Evolutionary conservation across 2,797 vertebrate genomes (phyloP).

Genomic region (Manis javanica): DNA sequence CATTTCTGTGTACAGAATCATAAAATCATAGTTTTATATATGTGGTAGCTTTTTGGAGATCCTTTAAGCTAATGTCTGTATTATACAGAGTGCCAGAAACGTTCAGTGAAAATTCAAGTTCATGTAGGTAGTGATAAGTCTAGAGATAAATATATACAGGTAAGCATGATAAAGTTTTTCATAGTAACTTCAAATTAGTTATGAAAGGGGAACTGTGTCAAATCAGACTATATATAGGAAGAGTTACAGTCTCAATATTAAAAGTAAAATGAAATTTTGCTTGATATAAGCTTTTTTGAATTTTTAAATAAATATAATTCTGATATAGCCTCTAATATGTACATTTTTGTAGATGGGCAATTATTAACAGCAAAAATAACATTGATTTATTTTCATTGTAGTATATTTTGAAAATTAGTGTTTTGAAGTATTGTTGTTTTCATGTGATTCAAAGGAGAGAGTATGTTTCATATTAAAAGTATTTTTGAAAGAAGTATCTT

Average conservation of each 20-base stretch:
- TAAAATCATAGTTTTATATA: neutral
- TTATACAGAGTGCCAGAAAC: neutral
- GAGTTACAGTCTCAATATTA: neutral
- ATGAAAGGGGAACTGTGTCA: neutral
- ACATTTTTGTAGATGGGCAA: neutral
- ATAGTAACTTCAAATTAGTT: neutral
- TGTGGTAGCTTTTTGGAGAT: neutral
- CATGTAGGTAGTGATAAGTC: neutral
- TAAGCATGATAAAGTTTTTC: neutral
- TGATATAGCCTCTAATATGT: neutral
- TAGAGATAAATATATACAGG: neutral
- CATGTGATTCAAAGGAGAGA: neutral
- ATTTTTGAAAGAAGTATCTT: neutral
- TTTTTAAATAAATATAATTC: neutral
- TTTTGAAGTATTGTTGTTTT: neutral
- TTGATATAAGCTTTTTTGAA: neutral
- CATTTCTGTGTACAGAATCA: neutral
- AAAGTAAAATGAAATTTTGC: neutral
- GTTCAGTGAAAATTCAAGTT: neutral
- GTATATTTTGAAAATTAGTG: slow-evolving; percentile 4
- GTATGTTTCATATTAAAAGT: neutral
- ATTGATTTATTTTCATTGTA: neutral
- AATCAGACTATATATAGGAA: neutral
- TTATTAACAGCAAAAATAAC: neutral
- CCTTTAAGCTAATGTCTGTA: neutral